Conservation (phyloP, 2,113 vertebrate species). For the Furnarius figulus region DNA sequence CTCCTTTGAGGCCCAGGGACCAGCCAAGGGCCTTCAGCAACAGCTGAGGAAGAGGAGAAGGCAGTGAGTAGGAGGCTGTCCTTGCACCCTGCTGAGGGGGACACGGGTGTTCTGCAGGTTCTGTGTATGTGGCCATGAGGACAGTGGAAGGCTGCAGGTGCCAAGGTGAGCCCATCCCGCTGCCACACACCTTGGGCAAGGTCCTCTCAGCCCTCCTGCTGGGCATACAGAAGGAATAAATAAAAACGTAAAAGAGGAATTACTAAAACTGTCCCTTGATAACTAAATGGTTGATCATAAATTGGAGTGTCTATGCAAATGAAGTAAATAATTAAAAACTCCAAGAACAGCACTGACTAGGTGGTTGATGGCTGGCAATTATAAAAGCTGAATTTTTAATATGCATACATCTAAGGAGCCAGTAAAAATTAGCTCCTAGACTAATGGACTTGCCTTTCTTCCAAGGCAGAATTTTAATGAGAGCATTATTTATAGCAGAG, state of each 20-base stretch:
- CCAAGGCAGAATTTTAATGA: conserved; percentile 82
- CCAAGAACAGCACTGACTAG: conserved; percentile 79
- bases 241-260: conserved; percentile 75
- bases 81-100: not conserved
- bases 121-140: fast-evolving
- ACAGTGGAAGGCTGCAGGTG: not conserved
- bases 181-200: not conserved
- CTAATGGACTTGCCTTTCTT: conserved; percentile 83
- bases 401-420: conserved; percentile 79
- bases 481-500: conserved; percentile 80
- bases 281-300: conserved; percentile 79
- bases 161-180: not conserved
- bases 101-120: not conserved
- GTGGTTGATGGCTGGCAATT: conserved; percentile 84
- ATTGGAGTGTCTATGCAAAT: conserved; percentile 83
- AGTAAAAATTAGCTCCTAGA: conserved; percentile 83
- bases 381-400: conserved; percentile 84
- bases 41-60: not conserved
- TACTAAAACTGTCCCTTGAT: conserved; percentile 76
- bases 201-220: not conserved
- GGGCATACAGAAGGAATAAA: conserved; percentile 64
- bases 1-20: too few species aligned
- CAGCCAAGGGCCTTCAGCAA: not conserved
- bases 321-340: conserved; percentile 86
- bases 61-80: not conserved